Conservation (phyloP, 2,797 vertebrate genomes). For the Philypnodon macrostomus region DNA sequence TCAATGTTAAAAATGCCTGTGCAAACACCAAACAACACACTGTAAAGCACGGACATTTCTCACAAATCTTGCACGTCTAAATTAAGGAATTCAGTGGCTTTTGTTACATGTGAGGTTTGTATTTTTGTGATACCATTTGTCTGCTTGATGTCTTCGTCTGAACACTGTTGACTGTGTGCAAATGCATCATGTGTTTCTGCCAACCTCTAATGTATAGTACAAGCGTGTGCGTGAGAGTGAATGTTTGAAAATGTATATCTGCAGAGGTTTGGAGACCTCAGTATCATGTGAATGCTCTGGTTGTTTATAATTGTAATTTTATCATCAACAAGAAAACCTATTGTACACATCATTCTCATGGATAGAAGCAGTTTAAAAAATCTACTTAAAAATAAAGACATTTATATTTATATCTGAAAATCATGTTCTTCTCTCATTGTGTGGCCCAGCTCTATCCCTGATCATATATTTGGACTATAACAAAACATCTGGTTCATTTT, state of each 20-base stretch:
- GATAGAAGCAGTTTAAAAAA: conserved; percentile 31
- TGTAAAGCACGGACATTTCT: conserved; percentile 44
- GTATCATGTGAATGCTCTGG: conserved; percentile 46
- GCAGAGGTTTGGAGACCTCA: conserved; percentile 41
- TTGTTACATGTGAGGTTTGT: conserved; percentile 16
- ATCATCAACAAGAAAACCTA: conserved; percentile 26
- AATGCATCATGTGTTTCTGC: conserved; percentile 18
- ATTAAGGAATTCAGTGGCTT: conserved; percentile 47
- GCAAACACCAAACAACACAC: conserved; percentile 25
- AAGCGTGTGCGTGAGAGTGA: conserved; percentile 15
- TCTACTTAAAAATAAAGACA: conserved; percentile 54
- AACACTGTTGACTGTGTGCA: conserved; percentile 11
- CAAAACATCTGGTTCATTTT: too few relatives aligned
- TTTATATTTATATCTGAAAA: conserved; percentile 70
- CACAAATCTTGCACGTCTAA: conserved; percentile 55
- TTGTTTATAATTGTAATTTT: conserved; percentile 36
- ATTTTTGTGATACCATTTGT: conserved; percentile 36
- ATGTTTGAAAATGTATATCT: conserved; percentile 41
- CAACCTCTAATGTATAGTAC: conserved; percentile 32
- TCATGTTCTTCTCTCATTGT: neutral
- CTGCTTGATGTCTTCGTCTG: conserved; percentile 20
- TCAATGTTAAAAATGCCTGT: conserved; percentile 13
- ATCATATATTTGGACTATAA: too few relatives aligned
- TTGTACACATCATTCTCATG: conserved; percentile 32
- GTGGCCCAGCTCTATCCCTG: neutral